Conservation (phyloP, 2,797 vertebrate genomes). For the Momotus momota region DNA sequence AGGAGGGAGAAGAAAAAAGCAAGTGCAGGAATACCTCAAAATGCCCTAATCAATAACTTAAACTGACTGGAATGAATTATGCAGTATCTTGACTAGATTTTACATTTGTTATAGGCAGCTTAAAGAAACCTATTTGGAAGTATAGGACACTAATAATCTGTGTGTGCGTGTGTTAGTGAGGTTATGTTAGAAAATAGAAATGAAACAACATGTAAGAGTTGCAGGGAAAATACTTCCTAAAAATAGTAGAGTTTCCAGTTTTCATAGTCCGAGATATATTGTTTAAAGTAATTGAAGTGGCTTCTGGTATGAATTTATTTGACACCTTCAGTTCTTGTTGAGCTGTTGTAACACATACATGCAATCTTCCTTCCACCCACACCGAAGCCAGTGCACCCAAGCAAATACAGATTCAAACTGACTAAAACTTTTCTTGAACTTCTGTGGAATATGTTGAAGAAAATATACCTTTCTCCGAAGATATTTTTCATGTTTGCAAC, state of each 20-base stretch:
- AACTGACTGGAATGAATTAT: constrained; percentile 39
- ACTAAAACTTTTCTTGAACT: neutral
- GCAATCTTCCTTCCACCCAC: neutral
- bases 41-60: constrained; percentile 50
- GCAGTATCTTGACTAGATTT: constrained; percentile 4
- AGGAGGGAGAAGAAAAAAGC: neutral
- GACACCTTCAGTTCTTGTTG: neutral
- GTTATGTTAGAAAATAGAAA: neutral
- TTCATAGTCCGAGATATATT: neutral
- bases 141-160: neutral
- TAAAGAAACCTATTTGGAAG: constrained; percentile 14
- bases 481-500: neutral
- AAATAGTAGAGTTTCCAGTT: neutral
- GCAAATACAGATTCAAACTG: neutral
- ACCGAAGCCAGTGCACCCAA: neutral
- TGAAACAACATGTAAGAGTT: neutral
- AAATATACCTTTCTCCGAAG: neutral
- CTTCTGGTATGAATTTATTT: neutral
- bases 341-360: neutral
- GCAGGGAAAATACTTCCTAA: neutral
- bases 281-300: neutral
- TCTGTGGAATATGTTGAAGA: neutral
- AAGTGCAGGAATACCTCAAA: constrained; percentile 4
- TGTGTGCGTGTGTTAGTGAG: neutral
- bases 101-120: neutral